These are phyloP conservation scores for Scolopax mira DNA, from an alignment of 2,113 vertebrate genomes.

Conservation along the genomic window DNA sequence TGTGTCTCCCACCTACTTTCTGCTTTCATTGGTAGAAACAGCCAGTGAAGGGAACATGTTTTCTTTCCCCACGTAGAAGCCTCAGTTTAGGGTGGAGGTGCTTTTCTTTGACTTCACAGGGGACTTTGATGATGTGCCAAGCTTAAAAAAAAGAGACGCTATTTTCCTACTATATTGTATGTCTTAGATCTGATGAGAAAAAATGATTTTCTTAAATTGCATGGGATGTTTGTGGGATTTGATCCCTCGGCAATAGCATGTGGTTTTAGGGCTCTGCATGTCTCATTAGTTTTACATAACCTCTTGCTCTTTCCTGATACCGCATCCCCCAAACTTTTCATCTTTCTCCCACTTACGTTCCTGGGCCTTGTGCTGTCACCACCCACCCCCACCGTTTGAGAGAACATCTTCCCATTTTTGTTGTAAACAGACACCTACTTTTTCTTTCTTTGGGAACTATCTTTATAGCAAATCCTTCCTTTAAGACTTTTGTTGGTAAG, in stretches of 20 bases:
- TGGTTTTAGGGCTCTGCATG: conserved; percentile 45
- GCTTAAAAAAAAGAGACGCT: not conserved
- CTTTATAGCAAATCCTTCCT: not conserved
- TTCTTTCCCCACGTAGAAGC: not conserved
- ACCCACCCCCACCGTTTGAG: fast-evolving
- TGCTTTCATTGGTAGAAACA: conserved; percentile 5
- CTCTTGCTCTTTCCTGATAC: conserved; percentile 33
- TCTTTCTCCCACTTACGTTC: not conserved
- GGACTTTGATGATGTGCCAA: conserved; percentile 51
- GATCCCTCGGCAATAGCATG: conserved; percentile 36
- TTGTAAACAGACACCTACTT: not conserved
- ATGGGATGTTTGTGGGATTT: conserved; percentile 32
- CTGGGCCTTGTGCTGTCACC: not conserved
- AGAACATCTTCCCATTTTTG: not conserved
- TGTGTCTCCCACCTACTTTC: not conserved
- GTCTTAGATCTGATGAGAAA: conserved; percentile 48
- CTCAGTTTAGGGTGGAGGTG: conserved; percentile 35
- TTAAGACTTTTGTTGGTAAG: not conserved
- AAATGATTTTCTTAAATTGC: conserved; percentile 38
- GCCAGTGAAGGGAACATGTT: not conserved
- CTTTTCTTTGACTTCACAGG: conserved; percentile 29
- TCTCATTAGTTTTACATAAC: conserved; percentile 55
- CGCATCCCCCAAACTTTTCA: not conserved
- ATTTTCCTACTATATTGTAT: conserved; percentile 21
- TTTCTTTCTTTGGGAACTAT: not conserved